Conservation (phyloP, 2,113 vertebrate genomes). For the Uria aalge region DNA sequence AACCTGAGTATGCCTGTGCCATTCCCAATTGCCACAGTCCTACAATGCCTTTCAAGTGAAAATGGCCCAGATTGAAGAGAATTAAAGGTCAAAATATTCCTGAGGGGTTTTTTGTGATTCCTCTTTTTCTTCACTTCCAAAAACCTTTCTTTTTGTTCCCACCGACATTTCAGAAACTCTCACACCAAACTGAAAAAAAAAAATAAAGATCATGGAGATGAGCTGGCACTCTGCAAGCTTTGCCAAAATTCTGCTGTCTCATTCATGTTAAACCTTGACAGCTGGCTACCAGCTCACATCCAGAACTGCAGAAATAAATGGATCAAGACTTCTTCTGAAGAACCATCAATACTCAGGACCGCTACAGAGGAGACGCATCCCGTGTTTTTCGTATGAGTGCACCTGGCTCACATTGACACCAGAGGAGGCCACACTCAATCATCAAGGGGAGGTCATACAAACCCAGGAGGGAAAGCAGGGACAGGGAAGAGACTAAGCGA, state of each 20-base stretch:
- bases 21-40: neutral
- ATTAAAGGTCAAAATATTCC: neutral
- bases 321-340: neutral
- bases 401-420: fast-evolving
- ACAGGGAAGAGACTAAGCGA: neutral
- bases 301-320: neutral
- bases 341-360: no score
- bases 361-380: neutral
- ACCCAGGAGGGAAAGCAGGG: neutral
- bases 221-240: neutral
- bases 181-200: neutral
- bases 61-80: neutral
- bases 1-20: neutral
- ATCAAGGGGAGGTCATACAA: neutral
- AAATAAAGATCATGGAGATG: neutral
- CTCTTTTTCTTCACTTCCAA: neutral
- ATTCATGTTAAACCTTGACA: neutral
- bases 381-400: neutral
- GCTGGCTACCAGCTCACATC: neutral
- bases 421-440: neutral
- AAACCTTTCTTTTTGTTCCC: neutral
- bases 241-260: neutral
- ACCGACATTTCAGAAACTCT: neutral
- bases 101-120: neutral
- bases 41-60: neutral